These are phyloP conservation scores for Nymphicus hollandicus DNA, from an alignment of 2,113 vertebrate species.

Conservation along the genomic window DNA sequence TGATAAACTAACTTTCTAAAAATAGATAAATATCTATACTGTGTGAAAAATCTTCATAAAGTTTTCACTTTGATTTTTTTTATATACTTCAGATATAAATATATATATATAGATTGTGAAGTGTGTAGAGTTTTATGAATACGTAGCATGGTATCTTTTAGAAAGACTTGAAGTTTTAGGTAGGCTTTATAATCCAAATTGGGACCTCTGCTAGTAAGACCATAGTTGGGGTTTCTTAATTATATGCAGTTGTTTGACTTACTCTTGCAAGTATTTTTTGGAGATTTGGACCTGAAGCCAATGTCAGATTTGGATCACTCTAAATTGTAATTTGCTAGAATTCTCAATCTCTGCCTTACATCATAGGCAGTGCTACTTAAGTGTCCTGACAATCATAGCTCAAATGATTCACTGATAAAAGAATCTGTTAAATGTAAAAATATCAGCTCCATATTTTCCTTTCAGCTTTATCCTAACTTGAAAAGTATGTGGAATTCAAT, in stretches of 20 bases:
- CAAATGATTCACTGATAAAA: not conserved
- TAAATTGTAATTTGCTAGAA: not conserved
- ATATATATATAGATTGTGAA: not conserved
- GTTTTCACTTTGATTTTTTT: not conserved
- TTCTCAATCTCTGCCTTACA: not conserved
- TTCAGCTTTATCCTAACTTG: not conserved
- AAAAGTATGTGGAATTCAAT: not conserved
- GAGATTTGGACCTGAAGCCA: not conserved
- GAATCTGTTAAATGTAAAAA: not conserved
- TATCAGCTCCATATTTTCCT: not conserved
- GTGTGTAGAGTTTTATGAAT: not conserved
- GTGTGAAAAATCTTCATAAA: not conserved
- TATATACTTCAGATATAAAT: not conserved
- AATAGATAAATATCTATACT: not conserved
- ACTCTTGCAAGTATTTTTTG: not conserved
- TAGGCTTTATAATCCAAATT: not conserved
- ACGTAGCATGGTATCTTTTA: not conserved
- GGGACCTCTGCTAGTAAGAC: not conserved
- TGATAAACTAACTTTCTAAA: not conserved
- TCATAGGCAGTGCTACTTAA: not conserved
- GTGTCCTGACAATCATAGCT: not conserved
- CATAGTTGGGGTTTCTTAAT: not conserved
- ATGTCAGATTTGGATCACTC: not conserved
- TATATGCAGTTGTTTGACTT: not conserved
- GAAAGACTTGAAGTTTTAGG: not conserved